These are phyloP conservation scores for Drosophila algonquin DNA, from an alignment of 2,888 invertebrate genomes.

Conservation along the genomic window DNA sequence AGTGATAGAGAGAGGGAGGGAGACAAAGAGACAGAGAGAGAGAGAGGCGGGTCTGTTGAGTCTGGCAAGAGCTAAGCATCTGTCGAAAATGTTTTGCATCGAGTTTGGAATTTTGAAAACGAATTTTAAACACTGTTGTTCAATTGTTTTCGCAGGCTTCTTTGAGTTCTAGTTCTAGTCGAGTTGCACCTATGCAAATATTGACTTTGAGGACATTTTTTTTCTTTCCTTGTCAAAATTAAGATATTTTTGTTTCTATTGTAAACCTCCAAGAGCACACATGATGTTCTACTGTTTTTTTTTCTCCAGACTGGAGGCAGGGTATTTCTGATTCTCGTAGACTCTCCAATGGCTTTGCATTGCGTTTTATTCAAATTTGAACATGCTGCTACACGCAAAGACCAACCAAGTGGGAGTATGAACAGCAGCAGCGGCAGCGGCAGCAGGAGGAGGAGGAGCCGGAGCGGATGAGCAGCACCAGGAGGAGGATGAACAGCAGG, in stretches of 20 bases:
- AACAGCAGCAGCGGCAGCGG: constrained; percentile 9
- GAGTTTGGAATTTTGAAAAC: constrained; percentile 16
- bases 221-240: neutral
- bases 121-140: neutral
- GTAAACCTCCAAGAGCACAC: too few relatives aligned
- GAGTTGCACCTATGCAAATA: too few relatives aligned
- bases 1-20: neutral
- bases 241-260: too few relatives aligned
- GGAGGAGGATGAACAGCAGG: neutral
- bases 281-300: too few relatives aligned
- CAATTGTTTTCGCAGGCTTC: neutral
- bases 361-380: constrained; percentile 73
- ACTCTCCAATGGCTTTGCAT: constrained; percentile 12
- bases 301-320: neutral
- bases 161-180: too few relatives aligned
- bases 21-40: neutral
- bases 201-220: too few relatives aligned
- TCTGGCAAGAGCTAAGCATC: neutral
- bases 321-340: neutral
- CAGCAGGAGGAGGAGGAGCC: neutral
- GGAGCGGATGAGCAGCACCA: neutral
- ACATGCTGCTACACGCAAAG: constrained; percentile 69
- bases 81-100: constrained; percentile 2
- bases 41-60: neutral
- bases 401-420: constrained; percentile 27